Percentiles rank a stretch among this genome's conserved stretches.
These are phyloP conservation scores for Anoura caudifer DNA, from an alignment of 2,113 vertebrate species.

Conservation along the genomic window DNA sequence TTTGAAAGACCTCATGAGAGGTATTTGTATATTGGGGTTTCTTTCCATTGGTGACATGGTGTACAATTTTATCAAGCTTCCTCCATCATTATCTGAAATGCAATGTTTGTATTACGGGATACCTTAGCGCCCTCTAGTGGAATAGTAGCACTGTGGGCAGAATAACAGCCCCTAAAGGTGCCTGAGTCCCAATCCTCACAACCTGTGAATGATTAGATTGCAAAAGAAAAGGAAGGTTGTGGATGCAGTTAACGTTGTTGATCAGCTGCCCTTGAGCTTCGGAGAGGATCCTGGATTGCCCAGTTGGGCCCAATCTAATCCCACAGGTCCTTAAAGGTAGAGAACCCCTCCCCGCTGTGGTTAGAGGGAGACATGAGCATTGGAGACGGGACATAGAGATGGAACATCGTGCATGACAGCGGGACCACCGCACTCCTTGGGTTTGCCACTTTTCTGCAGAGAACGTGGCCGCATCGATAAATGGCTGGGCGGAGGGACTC, in stretches of 20 bases:
- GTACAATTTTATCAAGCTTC: not conserved
- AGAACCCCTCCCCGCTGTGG: not conserved
- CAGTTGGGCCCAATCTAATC: not conserved
- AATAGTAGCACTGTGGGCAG: not conserved
- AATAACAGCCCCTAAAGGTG: not conserved
- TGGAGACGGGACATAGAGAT: not conserved
- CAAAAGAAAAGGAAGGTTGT: not conserved
- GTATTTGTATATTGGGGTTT: not conserved
- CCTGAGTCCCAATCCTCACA: not conserved
- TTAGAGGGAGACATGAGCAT: fast-evolving
- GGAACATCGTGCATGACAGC: fast-evolving
- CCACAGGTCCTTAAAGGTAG: not conserved
- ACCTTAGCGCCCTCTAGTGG: constrained; percentile 30
- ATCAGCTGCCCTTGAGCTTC: not conserved
- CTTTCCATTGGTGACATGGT: not conserved
- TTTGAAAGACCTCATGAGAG: not conserved
- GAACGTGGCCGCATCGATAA: not conserved
- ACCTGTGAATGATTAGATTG: not conserved
- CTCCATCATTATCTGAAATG: not conserved
- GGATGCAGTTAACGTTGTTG: not conserved
- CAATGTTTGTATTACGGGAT: not conserved
- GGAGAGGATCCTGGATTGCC: fast-evolving
- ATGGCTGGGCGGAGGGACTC: not conserved
- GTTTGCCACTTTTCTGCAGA: not conserved
- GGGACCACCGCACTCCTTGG: not conserved